Evolutionary conservation across 2,797 vertebrate genomes (phyloP), one percentile per base, ranked within the genome.

Genomic region (Rhinoraja longicauda): DNA sequence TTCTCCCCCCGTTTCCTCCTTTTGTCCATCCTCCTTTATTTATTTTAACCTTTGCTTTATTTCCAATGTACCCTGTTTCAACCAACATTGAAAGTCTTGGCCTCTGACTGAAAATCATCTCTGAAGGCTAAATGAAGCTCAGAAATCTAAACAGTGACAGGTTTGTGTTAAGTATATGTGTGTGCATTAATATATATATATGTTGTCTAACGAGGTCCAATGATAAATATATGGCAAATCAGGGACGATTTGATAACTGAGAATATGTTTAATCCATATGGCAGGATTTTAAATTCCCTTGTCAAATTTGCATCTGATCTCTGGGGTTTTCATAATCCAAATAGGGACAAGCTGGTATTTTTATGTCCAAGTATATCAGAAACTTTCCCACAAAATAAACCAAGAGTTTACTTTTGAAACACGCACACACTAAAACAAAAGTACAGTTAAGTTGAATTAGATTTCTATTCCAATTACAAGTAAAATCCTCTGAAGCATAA

Each of bases 51-150:
- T 73, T 73, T 92, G 67, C 90, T 45, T 72, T 72, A 92, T 92
- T 92, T 92, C 90, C 72, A 92, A 73, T 53, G 19, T 36, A 88
- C 84, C 82, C 57, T 10, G 15, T 88, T 88, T 36, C 15, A 88
- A 67, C 59, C 84, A 67, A 88, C 59, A 62, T 88, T 36, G 84
- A 67, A 88, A 88, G 17, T 67, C 84, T 88, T 36, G n/a, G 62
- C 84, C n/a, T 32, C 29, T 86, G 57, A 62, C 59, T 88, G 84
- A 64, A 88, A 88, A 88, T 88, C 17, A 17, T 13, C 84, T 82
- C 53, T 86, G 59, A 62, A 86, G n/a, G 59, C 84, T 88, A 88
- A 17, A 64, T 88, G 84, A 88, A 88, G 59, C 62, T 88, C 59
- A 36, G 84, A 88, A 88, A 88, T 88, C 17, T 67, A 32, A 88